These are phyloP conservation scores for Candoia aspera DNA, from an alignment of 2,113 vertebrate species.

Conservation along the genomic window DNA sequence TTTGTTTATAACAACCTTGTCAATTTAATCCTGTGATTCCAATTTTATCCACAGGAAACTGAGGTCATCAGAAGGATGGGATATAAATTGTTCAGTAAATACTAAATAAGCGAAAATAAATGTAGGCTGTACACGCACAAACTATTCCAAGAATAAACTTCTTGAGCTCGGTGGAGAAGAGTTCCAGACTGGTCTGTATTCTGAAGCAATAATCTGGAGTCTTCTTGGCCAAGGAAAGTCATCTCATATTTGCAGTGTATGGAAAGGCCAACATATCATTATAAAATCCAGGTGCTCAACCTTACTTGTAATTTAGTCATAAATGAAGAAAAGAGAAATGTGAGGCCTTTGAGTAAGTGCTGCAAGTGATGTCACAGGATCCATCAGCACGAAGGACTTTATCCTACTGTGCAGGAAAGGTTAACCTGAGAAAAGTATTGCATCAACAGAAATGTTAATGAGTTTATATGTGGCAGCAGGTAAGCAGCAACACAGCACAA, in stretches of 20 bases:
- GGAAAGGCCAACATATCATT: slow-evolving; percentile 56
- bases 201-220: slow-evolving; percentile 43
- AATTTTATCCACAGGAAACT: background rate
- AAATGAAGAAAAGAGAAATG: slow-evolving; percentile 73
- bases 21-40: background rate
- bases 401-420: slow-evolving; percentile 65
- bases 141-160: background rate
- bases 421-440: slow-evolving; percentile 64
- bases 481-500: slow-evolving; percentile 56
- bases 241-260: slow-evolving; percentile 58
- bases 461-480: slow-evolving; percentile 63
- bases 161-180: background rate
- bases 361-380: slow-evolving; percentile 61
- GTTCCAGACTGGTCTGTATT: background rate
- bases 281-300: slow-evolving; percentile 69
- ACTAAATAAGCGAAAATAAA: background rate
- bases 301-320: slow-evolving; percentile 73
- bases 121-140: background rate
- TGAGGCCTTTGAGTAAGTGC: slow-evolving; percentile 64
- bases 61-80: too few relatives aligned
- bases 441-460: slow-evolving; percentile 69
- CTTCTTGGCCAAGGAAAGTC: slow-evolving; percentile 53
- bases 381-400: slow-evolving; percentile 69
- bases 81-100: background rate
- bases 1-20: background rate